These are phyloP conservation scores for Diprion similis DNA, from an alignment of 1,140 invertebrate species.

Conservation along the genomic window DNA sequence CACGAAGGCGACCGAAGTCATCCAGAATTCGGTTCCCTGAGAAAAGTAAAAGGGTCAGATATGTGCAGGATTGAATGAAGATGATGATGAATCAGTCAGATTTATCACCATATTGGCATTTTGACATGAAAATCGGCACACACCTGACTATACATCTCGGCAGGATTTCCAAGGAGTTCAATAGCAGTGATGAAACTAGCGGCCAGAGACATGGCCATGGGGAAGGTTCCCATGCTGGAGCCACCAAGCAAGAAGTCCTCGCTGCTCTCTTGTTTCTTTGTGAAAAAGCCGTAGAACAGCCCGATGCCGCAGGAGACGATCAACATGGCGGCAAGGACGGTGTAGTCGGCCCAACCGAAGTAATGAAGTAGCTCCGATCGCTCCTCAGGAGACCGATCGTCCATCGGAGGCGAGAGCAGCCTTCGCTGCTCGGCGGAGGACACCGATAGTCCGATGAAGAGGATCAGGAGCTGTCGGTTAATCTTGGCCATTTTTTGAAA, in stretches of 20 bases:
- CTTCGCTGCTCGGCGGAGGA: slow-evolving; percentile 53
- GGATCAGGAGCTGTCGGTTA: slow-evolving; percentile 43
- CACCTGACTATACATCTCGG: slow-evolving; percentile 70
- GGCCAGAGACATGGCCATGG: slow-evolving; percentile 79
- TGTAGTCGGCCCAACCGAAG: slow-evolving; percentile 75
- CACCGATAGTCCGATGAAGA: slow-evolving; percentile 47
- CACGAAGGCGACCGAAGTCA: slow-evolving; percentile 76
- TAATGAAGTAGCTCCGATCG: slow-evolving; percentile 41
- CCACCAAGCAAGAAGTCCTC: slow-evolving; percentile 81
- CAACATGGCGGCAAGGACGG: slow-evolving; percentile 74
- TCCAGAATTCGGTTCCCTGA: slow-evolving; percentile 72
- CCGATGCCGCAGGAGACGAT: slow-evolving; percentile 79
- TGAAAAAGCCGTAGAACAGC: slow-evolving; percentile 80
- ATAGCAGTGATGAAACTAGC: slow-evolving; percentile 80
- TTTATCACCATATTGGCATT: too few relatives aligned
- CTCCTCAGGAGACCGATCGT: slow-evolving; percentile 26
- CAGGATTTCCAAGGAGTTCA: slow-evolving; percentile 73
- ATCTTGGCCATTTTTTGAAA: slow-evolving; percentile 33
- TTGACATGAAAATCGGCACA: neutral
- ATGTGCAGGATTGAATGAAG: neutral
- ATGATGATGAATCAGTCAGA: too few relatives aligned
- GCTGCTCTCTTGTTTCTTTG: slow-evolving; percentile 75
- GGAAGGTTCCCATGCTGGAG: slow-evolving; percentile 77
- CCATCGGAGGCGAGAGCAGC: slow-evolving; percentile 8
- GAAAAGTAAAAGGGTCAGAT: slow-evolving; percentile 20